Evolutionary conservation across 2,113 vertebrate species (phyloP).

Genomic region (Neolamprologus sp.): DNA sequence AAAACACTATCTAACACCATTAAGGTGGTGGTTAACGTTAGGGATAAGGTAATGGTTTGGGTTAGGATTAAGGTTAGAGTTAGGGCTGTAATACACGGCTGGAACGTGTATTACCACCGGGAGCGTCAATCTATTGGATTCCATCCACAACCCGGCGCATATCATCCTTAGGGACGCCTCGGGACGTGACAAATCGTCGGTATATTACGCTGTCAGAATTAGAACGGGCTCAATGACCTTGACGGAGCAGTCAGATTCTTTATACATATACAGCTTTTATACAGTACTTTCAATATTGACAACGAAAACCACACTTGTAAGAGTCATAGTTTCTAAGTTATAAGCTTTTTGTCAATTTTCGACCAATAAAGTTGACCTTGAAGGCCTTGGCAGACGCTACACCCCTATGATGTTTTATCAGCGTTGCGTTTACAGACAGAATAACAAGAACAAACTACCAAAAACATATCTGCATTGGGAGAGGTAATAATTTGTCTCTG

Average conservation of each 20-base stretch:
- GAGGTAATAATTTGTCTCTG: neutral
- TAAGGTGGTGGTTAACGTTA: neutral
- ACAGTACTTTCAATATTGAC: neutral
- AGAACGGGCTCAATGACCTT: neutral
- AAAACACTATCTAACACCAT: neutral
- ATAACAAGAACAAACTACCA: neutral
- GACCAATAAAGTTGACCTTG: neutral
- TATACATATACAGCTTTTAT: neutral
- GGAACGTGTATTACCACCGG: fast-evolving
- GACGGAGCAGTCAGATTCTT: neutral
- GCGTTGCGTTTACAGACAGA: neutral
- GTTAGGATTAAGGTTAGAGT: neutral
- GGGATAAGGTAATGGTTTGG: neutral
- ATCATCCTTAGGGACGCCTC: neutral
- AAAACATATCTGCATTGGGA: neutral
- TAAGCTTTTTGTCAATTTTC: neutral
- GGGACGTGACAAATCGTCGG: fast-evolving
- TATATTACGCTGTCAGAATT: fast-evolving
- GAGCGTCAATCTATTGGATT: neutral
- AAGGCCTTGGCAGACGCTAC: neutral
- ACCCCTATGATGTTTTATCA: neutral
- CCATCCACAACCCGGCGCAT: fast-evolving
- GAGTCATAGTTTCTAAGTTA: neutral
- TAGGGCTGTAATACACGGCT: neutral
- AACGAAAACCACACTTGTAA: neutral